A percentile compares a stretch with the other conserved stretches of the same genome.
phyloP scores from a whole-genome alignment of 2,113 vertebrate species.

The Malaclemys terrapin region DNA sequence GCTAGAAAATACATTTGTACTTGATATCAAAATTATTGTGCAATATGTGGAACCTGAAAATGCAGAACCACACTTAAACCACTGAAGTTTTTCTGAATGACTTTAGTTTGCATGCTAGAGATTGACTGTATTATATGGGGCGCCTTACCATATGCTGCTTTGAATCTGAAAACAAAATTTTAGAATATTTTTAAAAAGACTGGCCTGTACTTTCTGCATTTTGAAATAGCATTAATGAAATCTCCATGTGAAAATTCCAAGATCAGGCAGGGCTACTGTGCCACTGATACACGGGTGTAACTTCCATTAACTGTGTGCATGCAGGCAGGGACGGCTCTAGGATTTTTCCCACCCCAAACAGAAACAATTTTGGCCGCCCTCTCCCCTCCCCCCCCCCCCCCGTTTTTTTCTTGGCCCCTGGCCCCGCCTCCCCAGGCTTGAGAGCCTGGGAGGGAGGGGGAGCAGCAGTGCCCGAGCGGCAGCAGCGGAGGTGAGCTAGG shows the following conservation, averaged over 20 bases:
- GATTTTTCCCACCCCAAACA: too few relatives aligned
- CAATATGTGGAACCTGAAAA: not conserved
- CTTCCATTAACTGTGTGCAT: not conserved
- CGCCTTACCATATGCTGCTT: not conserved
- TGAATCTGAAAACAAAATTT: not conserved
- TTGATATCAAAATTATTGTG: not conserved
- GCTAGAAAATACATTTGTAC: not conserved
- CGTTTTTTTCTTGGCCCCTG: too few relatives aligned
- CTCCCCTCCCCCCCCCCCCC: too few relatives aligned
- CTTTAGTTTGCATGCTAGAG: not conserved
- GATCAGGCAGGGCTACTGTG: not conserved
- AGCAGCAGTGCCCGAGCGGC: too few relatives aligned
- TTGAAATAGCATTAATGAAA: not conserved
- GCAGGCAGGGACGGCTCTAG: not conserved
- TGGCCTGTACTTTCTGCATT: constrained; percentile 22
- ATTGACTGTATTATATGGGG: not conserved
- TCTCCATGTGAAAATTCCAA: constrained; percentile 35
- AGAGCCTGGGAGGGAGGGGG: too few relatives aligned
- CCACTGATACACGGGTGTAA: not conserved
- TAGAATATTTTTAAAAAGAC: constrained; percentile 5
- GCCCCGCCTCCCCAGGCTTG: too few relatives aligned
- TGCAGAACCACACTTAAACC: not conserved
- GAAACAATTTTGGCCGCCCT: too few relatives aligned
- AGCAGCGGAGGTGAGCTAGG: too few relatives aligned
- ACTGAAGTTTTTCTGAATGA: not conserved